phyloP scores from a whole-genome alignment of 2,113 vertebrate species.

The Phasianus colchicus region DNA sequence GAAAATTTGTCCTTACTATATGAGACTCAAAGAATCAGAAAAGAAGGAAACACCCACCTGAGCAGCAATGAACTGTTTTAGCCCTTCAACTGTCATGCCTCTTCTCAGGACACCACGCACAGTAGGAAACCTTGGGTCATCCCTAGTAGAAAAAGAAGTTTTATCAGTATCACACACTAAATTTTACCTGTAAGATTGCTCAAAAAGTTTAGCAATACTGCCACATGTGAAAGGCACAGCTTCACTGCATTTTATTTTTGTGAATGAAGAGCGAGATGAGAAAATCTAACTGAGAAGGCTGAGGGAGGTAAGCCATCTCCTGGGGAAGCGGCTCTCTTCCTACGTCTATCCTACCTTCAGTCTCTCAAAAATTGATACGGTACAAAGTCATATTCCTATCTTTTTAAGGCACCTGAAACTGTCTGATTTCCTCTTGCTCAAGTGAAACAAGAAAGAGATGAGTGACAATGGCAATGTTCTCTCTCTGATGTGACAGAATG shows the following conservation, averaged over 20 bases:
- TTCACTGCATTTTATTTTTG: neutral
- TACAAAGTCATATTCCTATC: neutral
- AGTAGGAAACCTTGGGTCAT: constrained; percentile 98
- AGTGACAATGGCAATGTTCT: neutral
- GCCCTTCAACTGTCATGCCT: constrained; percentile 97
- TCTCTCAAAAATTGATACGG: neutral
- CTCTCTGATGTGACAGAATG: neutral
- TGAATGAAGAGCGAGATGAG: neutral
- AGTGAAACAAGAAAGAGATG: neutral
- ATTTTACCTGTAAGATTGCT: neutral
- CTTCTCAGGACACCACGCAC: constrained; percentile 95
- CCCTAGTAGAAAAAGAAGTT: constrained; percentile 78
- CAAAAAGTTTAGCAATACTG: neutral
- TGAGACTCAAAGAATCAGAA: neutral
- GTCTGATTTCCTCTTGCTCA: neutral
- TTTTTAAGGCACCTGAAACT: neutral
- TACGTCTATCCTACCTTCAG: neutral
- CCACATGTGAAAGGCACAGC: fast-evolving
- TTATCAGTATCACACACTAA: fast-evolving
- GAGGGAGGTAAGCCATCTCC: neutral
- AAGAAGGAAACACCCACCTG: constrained; percentile 81
- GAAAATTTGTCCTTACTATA: neutral
- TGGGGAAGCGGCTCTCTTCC: neutral
- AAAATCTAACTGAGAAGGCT: neutral
- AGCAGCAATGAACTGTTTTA: constrained; percentile 98